phyloP scores from a whole-genome alignment of 1,140 invertebrate species.

The Atta colombica region DNA sequence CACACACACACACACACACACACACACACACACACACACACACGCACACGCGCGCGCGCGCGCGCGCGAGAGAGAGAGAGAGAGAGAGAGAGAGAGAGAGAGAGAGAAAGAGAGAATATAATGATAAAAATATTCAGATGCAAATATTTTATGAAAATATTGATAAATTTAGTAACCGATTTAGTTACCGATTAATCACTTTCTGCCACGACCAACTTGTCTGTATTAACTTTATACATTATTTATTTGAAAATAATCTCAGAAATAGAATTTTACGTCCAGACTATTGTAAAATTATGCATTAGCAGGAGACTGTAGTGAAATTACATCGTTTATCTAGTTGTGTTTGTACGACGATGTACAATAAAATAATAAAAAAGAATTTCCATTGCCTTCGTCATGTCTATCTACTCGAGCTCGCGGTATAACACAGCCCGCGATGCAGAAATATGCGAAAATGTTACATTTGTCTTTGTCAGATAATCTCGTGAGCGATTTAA shows the following conservation, averaged over 20 bases:
- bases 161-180: neutral
- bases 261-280: neutral
- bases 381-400: slow-evolving; percentile 34
- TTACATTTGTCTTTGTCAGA: slow-evolving; percentile 12
- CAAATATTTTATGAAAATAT: slow-evolving; percentile 7
- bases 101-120: neutral
- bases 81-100: too few species aligned
- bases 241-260: slow-evolving; percentile 40
- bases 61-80: too few species aligned
- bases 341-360: slow-evolving; percentile 22
- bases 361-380: slow-evolving; percentile 39
- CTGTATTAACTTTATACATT: neutral
- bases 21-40: too few species aligned
- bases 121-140: neutral
- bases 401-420: slow-evolving; percentile 23
- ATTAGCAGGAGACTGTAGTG: slow-evolving; percentile 12
- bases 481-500: slow-evolving; percentile 37
- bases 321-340: slow-evolving; percentile 2
- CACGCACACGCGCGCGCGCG: too few species aligned
- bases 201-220: neutral
- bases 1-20: too few species aligned
- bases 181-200: neutral
- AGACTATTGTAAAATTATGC: slow-evolving; percentile 13
- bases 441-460: slow-evolving; percentile 22
- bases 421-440: neutral